Percentiles rank a stretch among this genome's conserved stretches.
Conservation (phyloP, 2,113 vertebrate species). For the Mastomys coucha region DNA sequence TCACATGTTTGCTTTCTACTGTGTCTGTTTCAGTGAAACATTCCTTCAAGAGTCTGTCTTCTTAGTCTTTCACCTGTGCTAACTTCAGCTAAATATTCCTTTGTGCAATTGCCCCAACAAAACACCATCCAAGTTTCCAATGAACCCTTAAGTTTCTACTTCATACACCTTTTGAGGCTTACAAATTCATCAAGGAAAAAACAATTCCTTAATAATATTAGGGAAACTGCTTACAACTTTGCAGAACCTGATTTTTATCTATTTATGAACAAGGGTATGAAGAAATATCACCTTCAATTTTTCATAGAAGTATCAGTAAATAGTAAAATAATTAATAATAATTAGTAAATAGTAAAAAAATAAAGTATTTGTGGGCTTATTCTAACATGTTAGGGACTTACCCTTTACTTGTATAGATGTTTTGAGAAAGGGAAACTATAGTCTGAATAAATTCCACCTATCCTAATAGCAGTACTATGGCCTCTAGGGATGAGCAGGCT, state of each 20-base stretch:
- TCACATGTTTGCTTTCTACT: too few species aligned
- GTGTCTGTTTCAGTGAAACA: too few species aligned
- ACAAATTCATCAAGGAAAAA: neutral
- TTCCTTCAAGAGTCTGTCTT: too few species aligned
- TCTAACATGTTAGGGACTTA: neutral
- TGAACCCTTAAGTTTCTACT: too few species aligned
- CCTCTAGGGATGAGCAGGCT: neutral
- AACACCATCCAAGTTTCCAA: too few species aligned
- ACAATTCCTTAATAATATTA: neutral
- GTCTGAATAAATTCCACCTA: neutral
- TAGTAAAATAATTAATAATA: too few species aligned
- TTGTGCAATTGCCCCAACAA: too few species aligned
- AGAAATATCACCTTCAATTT: neutral
- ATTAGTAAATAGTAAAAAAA: neutral
- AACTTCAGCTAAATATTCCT: too few species aligned
- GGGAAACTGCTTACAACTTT: neutral
- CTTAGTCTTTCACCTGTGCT: too few species aligned
- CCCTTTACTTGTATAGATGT: neutral
- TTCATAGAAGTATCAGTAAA: neutral
- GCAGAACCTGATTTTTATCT: conserved; percentile 13
- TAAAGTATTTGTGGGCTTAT: conserved; percentile 1
- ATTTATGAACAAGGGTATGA: conserved; percentile 5
- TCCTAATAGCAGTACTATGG: neutral
- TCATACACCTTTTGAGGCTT: neutral
- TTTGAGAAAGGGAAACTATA: neutral